phyloP scores from a whole-genome alignment of 2,113 vertebrate species.

The Acrocephalus kingi region DNA sequence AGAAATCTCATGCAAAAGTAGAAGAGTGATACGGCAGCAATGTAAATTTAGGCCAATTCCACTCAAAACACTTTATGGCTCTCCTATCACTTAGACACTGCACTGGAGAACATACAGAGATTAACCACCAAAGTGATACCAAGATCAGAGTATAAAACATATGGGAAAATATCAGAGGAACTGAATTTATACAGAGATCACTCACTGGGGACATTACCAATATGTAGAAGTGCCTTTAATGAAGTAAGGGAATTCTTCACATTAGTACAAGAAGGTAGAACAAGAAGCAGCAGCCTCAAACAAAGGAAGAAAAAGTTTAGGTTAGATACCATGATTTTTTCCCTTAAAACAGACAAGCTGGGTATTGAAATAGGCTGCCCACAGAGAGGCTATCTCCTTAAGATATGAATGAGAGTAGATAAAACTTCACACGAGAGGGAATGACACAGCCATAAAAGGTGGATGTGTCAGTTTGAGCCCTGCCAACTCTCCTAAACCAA shows the following conservation, averaged over 20 bases:
- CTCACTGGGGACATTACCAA: constrained; percentile 51
- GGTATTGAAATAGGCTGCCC: constrained; percentile 2
- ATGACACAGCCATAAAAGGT: background rate
- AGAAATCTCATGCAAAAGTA: background rate
- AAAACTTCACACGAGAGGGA: background rate
- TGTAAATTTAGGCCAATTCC: background rate
- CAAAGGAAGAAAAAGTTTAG: constrained; percentile 50
- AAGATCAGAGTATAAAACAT: constrained; percentile 43
- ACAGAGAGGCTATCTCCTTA: background rate
- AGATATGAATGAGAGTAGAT: background rate
- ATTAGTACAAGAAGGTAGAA: constrained; percentile 65
- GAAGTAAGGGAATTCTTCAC: constrained; percentile 66
- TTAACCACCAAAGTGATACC: constrained; percentile 21
- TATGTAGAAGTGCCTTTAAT: constrained; percentile 60
- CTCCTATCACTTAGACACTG: background rate
- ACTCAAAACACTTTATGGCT: background rate
- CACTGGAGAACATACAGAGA: background rate
- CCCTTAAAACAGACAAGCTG: background rate
- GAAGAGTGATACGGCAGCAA: background rate
- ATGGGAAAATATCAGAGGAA: constrained; percentile 46
- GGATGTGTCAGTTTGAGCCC: background rate
- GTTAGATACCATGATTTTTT: constrained; percentile 1
- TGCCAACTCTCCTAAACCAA: background rate
- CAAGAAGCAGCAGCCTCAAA: constrained; percentile 59
- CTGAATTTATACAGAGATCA: constrained; percentile 61